These are phyloP conservation scores for Meteorus cinctellus DNA, from an alignment of 2,888 invertebrate genomes.

Conservation along the genomic window DNA sequence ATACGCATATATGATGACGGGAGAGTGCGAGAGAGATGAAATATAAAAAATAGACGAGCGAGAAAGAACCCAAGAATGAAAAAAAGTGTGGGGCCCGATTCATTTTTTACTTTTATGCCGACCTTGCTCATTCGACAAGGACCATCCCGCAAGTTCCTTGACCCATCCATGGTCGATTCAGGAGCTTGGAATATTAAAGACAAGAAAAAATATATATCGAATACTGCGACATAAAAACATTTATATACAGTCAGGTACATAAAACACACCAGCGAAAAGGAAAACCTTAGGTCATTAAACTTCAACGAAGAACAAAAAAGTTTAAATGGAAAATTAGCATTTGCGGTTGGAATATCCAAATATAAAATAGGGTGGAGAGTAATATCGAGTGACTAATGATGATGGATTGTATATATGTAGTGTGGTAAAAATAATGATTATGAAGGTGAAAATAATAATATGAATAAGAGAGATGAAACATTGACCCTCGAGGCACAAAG, in stretches of 20 bases:
- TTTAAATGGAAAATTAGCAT: conserved; percentile 24
- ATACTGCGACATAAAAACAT: neutral
- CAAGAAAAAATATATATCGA: neutral
- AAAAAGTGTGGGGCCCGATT: conserved; percentile 45
- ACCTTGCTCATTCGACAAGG: conserved; percentile 69
- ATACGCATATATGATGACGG: neutral
- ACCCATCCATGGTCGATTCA: conserved; percentile 55
- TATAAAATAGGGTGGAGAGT: conserved; percentile 5
- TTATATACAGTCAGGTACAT: conserved; percentile 18
- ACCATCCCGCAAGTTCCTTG: conserved; percentile 65
- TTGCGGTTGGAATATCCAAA: conserved; percentile 23
- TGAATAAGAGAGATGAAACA: conserved; percentile 23
- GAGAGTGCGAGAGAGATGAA: conserved; percentile 35
- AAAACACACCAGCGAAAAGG: neutral
- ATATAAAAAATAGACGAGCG: neutral
- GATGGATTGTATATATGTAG: neutral
- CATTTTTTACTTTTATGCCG: conserved; percentile 66
- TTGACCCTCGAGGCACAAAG: conserved; percentile 29
- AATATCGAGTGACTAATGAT: neutral
- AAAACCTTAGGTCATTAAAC: neutral
- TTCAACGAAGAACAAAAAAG: neutral
- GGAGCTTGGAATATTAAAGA: neutral
- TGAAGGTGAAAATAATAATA: neutral
- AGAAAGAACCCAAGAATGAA: conserved; percentile 30
- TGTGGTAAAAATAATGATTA: neutral